These are phyloP conservation scores for Psittacula derbiana DNA, from an alignment of 2,797 vertebrate genomes.

Conservation along the genomic window DNA sequence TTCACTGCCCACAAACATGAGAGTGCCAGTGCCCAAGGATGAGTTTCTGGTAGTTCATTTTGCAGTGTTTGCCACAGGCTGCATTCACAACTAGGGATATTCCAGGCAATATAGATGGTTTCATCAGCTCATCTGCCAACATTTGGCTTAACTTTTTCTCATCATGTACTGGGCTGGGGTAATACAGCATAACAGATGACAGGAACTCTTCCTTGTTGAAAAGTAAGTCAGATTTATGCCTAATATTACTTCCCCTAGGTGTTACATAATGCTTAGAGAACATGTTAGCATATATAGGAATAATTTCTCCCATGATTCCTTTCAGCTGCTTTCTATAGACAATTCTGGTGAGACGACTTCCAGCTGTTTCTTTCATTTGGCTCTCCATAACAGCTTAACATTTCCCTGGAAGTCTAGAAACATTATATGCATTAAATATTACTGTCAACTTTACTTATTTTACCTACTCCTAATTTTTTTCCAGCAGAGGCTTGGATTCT, in stretches of 20 bases:
- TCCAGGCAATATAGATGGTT: background rate
- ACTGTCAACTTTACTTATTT: background rate
- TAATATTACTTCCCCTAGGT: background rate
- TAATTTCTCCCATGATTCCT: background rate
- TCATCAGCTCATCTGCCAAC: background rate
- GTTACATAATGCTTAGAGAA: background rate
- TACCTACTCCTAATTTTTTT: background rate
- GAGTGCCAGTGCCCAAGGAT: background rate
- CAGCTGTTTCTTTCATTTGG: background rate
- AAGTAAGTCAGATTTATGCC: background rate
- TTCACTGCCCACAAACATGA: background rate
- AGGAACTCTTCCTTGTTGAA: background rate
- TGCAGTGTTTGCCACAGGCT: background rate
- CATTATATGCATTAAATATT: background rate
- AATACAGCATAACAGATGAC: background rate
- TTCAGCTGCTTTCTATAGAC: background rate
- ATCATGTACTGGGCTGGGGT: background rate
- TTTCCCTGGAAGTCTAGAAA: background rate
- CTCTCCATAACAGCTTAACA: background rate
- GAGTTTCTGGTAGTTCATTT: background rate
- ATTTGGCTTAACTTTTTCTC: background rate
- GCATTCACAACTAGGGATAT: background rate
- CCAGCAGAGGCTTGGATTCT: background rate
- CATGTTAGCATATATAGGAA: background rate
- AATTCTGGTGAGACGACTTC: background rate